Conservation (phyloP, 2,113 vertebrate species). For the Acinonyx jubatus region DNA sequence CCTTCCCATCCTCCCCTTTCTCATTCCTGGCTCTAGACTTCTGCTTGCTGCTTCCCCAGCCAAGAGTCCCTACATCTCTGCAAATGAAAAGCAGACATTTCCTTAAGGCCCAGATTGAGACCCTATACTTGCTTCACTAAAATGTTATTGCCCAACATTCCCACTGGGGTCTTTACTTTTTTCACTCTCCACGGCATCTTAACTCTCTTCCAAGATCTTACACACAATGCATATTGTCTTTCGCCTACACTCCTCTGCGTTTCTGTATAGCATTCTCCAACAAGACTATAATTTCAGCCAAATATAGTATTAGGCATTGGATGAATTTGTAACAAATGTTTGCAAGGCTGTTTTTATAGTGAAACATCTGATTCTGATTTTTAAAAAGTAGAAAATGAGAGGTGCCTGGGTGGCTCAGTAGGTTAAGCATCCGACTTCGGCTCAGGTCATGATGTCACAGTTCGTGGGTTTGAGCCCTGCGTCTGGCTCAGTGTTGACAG, state of each 20-base stretch:
- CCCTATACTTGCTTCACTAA: background rate
- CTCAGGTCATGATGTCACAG: too few species aligned
- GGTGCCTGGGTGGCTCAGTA: too few species aligned
- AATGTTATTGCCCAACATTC: background rate
- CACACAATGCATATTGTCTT: background rate
- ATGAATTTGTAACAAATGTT: conserved; percentile 24
- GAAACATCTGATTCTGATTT: conserved; percentile 21
- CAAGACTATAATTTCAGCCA: background rate
- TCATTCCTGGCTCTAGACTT: background rate
- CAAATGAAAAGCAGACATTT: background rate
- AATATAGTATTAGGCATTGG: background rate
- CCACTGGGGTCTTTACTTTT: background rate
- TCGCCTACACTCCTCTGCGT: background rate
- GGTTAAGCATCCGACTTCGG: too few species aligned
- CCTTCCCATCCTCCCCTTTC: background rate
- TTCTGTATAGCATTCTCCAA: background rate
- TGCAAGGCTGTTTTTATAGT: conserved; percentile 15
- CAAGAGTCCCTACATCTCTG: background rate
- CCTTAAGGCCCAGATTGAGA: background rate
- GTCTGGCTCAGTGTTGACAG: too few species aligned
- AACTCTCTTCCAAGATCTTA: background rate
- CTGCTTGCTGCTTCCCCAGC: background rate
- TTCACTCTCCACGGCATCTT: background rate
- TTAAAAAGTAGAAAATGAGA: background rate
- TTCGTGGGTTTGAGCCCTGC: too few species aligned